Base-by-base conservation (phyloP, 1,140 invertebrate genomes). In the Marisa cornuarietis region DNA sequence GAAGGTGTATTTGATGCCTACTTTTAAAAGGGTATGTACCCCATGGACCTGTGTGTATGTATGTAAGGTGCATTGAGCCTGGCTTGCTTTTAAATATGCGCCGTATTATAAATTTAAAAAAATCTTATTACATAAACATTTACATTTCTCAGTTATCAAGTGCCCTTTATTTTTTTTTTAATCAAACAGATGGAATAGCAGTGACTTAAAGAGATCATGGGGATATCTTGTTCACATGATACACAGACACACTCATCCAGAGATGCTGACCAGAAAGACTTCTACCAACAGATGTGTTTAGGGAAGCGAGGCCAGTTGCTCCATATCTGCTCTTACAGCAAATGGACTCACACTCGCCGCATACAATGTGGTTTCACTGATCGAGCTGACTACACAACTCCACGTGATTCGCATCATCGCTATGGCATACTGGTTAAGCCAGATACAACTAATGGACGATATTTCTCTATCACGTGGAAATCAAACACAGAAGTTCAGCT, bases 371-470 rank as follows among this genome's bases (percentile, higher is more conserved):
- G 87, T 1, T 87, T 85, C 74, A 83, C 81, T 22, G 87, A 86
- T 61, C 81, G 81, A 68, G 83, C 85, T 0, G 83, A 87, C 76
- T 87, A 85, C 76, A 85, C 82, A 7, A 84, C 83, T 18, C 81
- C 72, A 42, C 74, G 86, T 20, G 84, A 86, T 31, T 79, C 85
- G 9, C 80, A 83, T 69, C 76, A 83, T 62, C 79, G 84, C 9
- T 78, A 83, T 74, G 84, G 85, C n/a, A 76, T 84, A 24, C 63
- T 86, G 7, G 84, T 84, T 16, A 86, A 85, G 77, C 84, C 87
- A 16, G 87, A 87, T 68, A 84, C 81, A 9, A 85, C 83, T 10
- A 81, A 85, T 65, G 87, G 87, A 4, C 24, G 84, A 52, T 83
- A 83, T 49, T 77, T 86, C 58, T 79, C 79, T 72, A 74, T 83